Percentiles rank a stretch among this genome's conserved stretches.
Conservation (phyloP, 2,888 invertebrate genomes). For the Autographa gamma region DNA sequence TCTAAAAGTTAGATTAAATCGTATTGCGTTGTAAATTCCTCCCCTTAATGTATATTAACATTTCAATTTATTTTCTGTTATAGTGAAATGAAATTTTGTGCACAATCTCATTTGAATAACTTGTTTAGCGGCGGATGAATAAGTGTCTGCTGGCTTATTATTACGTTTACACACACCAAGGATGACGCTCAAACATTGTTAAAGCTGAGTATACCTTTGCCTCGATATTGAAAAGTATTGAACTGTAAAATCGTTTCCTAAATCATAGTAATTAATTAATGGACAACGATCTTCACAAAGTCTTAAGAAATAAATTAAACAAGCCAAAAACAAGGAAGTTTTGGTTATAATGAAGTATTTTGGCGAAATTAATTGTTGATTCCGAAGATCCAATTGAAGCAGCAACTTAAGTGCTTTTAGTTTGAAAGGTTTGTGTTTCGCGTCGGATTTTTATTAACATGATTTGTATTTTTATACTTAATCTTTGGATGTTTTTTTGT, state of each 20-base stretch:
- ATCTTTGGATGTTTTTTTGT: background rate
- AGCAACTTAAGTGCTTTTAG: no score
- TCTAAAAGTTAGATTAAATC: constrained; percentile 24
- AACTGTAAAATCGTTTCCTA: background rate
- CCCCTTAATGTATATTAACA: constrained; percentile 56
- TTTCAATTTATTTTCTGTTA: constrained; percentile 61
- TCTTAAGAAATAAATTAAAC: background rate
- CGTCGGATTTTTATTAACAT: background rate
- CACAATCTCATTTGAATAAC: constrained; percentile 62
- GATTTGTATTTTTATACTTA: background rate
- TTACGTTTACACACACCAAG: constrained; percentile 33
- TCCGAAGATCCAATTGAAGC: background rate
- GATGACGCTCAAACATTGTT: constrained; percentile 28
- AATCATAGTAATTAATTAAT: background rate
- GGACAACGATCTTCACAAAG: background rate
- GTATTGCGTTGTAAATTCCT: constrained; percentile 11
- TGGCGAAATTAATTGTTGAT: background rate
- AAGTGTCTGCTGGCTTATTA: constrained; percentile 54
- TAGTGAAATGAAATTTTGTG: constrained; percentile 56
- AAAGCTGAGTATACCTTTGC: constrained; percentile 5
- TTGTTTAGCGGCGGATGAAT: constrained; percentile 59
- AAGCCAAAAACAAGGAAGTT: constrained; percentile 2
- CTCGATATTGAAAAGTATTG: background rate
- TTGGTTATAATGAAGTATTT: background rate
- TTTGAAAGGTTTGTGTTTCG: background rate